These are phyloP conservation scores for Sebastes kiyomatsui DNA, from an alignment of 2,797 vertebrate genomes.

Conservation along the genomic window DNA sequence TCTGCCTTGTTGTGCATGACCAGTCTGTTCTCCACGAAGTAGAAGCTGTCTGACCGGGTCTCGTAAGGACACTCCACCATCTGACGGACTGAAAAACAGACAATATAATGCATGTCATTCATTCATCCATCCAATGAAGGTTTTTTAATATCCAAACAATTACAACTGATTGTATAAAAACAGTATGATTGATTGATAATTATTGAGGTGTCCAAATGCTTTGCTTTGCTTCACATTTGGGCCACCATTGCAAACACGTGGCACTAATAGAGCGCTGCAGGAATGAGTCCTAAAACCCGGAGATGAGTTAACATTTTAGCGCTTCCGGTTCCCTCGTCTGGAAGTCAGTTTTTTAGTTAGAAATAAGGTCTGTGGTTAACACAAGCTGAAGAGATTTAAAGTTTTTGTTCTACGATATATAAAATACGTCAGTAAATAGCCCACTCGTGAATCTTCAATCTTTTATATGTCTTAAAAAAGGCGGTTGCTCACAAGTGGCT, in stretches of 20 bases:
- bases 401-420: no score
- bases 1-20: constrained; percentile 97
- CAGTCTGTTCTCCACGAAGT: constrained; percentile 94
- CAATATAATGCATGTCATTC: not conserved
- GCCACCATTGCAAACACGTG: not conserved
- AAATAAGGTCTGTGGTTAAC: no score
- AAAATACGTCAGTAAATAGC: no score
- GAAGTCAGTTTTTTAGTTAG: no score
- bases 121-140: not conserved
- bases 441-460: no score
- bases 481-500: no score
- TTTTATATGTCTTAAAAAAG: no score
- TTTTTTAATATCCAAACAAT: not conserved
- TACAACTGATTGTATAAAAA: not conserved
- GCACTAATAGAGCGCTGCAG: no score
- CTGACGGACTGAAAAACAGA: constrained; percentile 85
- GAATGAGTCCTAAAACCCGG: no score
- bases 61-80: constrained; percentile 93
- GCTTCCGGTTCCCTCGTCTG: no score
- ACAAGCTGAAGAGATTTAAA: no score
- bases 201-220: not conserved
- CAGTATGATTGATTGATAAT: not conserved
- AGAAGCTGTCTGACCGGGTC: constrained; percentile 95
- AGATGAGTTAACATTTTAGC: no score
- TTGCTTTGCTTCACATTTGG: not conserved